Base-by-base conservation (phyloP, 2,888 invertebrate genomes). In the Sturmia bella region DNA sequence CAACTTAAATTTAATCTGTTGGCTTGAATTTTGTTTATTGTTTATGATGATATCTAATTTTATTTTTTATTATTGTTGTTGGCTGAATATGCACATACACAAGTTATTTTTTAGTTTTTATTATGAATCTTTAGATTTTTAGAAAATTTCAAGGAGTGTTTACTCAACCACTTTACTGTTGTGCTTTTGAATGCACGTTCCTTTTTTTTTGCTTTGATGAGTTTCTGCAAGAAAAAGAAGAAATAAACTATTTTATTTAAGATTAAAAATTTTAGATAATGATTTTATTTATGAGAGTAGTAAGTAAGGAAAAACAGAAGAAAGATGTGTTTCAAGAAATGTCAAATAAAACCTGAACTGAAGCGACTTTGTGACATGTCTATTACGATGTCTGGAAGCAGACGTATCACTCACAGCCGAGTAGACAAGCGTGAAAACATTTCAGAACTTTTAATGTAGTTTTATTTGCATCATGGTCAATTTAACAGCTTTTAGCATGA, bases 201-300 rank as follows among this genome's bases (percentile, higher is more conserved):
- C 50, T 43, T 68, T 66, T 68, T 66, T 24, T 70, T 57, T 56
- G 48, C n/a, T 48, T 45, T 61, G 72, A 57, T 15, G 56, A 57
- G 52, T 69, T n/a, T 63, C 80, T 80, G 80, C 24, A 80, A 80
- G 57, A 13, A 80, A 32, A 78, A 54, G 52, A 15, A 59, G 37
- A 3, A 61, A 73, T 13, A 73, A 3, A 61, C 17, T 66, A 41
- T 39, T 70, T 32, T 75, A 43, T 81, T 39, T 32, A 27, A 82
- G 82, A 82, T 82, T 70, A 70, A 70, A 32, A 52, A 70, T 13
- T 52, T 52, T 66, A 66, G 82, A 82, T 82, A 78, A 78, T 45
- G 59, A 50, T 61, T 68, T 64, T 48, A 57, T 32, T 37, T 9
- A 45, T 48, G 45, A 32, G 54, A 32, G 63, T 43, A 15, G 1